A percentile compares a stretch with the other conserved stretches of the same genome.
These are phyloP conservation scores for Pterocles orientalis DNA, from an alignment of 2,113 vertebrate species.

Conservation along the genomic window DNA sequence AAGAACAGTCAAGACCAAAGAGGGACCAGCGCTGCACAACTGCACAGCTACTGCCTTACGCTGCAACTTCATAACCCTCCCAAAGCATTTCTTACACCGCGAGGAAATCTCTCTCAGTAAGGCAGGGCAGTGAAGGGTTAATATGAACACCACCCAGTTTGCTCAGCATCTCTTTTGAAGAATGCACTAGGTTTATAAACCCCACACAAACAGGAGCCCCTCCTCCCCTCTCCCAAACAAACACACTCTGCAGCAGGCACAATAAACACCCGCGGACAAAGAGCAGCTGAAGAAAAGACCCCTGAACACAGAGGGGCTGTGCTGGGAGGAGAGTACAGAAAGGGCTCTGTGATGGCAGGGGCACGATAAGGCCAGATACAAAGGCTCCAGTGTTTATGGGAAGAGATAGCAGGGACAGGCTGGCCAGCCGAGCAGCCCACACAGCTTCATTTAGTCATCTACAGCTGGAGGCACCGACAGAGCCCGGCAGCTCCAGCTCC, in stretches of 20 bases:
- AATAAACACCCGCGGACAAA: slow-evolving; percentile 49
- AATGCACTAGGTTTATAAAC: slow-evolving; percentile 58
- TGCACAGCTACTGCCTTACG: background rate
- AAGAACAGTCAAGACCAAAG: background rate
- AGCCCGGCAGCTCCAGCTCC: background rate
- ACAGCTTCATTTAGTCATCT: slow-evolving; percentile 43
- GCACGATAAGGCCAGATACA: slow-evolving; percentile 66
- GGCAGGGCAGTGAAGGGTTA: background rate
- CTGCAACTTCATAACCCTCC: background rate
- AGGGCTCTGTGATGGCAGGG: slow-evolving; percentile 52
- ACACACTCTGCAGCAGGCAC: slow-evolving; percentile 44
- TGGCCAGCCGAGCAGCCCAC: slow-evolving; percentile 45
- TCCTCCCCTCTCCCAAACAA: slow-evolving; percentile 35
- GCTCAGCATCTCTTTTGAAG: slow-evolving; percentile 64
- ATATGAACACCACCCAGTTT: slow-evolving; percentile 11
- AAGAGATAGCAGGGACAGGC: slow-evolving; percentile 50
- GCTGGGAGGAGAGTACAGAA: slow-evolving; percentile 57
- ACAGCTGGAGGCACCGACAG: slow-evolving; percentile 36
- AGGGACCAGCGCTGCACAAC: background rate
- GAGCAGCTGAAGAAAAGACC: slow-evolving; percentile 58
- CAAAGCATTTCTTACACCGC: background rate
- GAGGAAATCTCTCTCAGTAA: background rate
- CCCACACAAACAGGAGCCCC: slow-evolving; percentile 57
- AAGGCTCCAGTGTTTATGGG: slow-evolving; percentile 64
- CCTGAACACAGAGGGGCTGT: background rate